Conservation (phyloP, 2,888 invertebrate species). For the Zele albiditarsus region DNA sequence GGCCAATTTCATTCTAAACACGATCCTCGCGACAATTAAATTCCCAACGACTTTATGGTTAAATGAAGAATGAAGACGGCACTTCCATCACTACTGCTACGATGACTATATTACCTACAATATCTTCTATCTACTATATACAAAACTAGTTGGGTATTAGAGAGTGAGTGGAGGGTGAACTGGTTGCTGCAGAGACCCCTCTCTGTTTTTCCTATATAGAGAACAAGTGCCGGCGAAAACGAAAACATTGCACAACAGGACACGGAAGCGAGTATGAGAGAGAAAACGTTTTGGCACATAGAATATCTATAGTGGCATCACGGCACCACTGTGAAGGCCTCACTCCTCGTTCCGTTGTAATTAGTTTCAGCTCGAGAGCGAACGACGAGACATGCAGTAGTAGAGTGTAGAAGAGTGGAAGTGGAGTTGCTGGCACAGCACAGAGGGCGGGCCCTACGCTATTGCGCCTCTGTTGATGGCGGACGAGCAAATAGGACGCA, state of each 20-base stretch:
- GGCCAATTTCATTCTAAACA: too few relatives aligned
- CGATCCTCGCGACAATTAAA: too few relatives aligned
- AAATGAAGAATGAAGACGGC: too few relatives aligned
- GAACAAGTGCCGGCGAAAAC: conserved; percentile 17
- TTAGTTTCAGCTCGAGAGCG: conserved; percentile 61
- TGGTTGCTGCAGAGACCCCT: neutral
- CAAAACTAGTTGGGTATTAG: too few relatives aligned
- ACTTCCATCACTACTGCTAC: neutral
- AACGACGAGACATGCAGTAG: conserved; percentile 44
- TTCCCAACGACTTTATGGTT: too few relatives aligned
- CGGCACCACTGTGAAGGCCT: neutral
- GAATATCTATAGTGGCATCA: too few relatives aligned
- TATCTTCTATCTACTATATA: too few relatives aligned
- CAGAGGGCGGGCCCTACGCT: conserved; percentile 42
- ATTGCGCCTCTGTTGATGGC: conserved; percentile 47
- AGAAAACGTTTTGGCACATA: neutral
- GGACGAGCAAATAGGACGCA: conserved; percentile 59
- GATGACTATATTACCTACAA: too few relatives aligned
- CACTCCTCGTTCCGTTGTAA: conserved; percentile 57
- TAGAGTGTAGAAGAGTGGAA: conserved; percentile 41
- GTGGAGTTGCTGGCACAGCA: conserved; percentile 33
- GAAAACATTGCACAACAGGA: conserved; percentile 34
- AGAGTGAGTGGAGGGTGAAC: neutral
- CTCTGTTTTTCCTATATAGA: neutral
- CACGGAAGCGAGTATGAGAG: neutral